Conservation (phyloP, 2,797 vertebrate species). For the Peromyscus nudipes region DNA sequence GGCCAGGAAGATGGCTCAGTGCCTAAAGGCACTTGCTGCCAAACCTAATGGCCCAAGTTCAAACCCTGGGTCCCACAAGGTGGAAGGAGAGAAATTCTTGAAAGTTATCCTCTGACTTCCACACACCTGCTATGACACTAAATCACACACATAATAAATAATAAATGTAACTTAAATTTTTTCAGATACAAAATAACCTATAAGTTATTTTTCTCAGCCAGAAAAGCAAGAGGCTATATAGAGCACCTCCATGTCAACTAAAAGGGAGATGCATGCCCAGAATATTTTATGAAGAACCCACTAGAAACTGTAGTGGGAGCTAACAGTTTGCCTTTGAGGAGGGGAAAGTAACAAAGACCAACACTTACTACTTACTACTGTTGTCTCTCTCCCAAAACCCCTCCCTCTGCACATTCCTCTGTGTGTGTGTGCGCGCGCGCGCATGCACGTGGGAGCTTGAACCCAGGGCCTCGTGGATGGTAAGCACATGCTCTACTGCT, state of each 20-base stretch:
- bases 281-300: neutral
- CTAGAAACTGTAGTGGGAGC: neutral
- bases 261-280: neutral
- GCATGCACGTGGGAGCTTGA: neutral
- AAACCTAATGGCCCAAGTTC: neutral
- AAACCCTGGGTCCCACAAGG: neutral
- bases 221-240: neutral
- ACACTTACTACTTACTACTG: neutral
- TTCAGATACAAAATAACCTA: neutral
- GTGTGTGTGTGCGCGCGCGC: neutral
- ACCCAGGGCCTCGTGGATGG: neutral
- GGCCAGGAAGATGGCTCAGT: neutral
- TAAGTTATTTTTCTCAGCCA: constrained; percentile 18
- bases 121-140: neutral
- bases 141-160: neutral
- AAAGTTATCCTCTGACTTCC: neutral
- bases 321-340: constrained; percentile 24
- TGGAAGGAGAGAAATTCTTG: neutral
- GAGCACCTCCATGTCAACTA: neutral
- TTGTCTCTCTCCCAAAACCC: neutral
- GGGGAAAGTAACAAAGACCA: neutral
- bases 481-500: neutral
- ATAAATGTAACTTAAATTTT: neutral
- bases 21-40: neutral
- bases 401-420: neutral